phyloP scores from a whole-genome alignment of 2,888 invertebrate genomes.

The Abscondita cerata region DNA sequence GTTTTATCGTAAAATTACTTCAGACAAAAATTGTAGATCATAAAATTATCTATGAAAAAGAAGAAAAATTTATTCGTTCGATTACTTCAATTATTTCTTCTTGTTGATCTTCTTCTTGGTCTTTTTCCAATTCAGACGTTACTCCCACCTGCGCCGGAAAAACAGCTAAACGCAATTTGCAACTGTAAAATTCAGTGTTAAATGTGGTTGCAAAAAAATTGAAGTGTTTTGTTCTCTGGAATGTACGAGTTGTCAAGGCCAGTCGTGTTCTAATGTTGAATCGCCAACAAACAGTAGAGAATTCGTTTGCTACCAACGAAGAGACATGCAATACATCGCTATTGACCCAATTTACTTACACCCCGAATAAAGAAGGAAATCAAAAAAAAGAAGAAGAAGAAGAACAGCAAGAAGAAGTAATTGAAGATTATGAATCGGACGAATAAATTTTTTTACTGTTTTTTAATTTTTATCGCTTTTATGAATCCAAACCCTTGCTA shows the following conservation, averaged over 20 bases:
- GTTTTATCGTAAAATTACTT: too few species aligned
- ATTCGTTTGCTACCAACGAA: neutral
- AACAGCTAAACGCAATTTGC: too few species aligned
- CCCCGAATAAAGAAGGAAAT: conserved; percentile 19
- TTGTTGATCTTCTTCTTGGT: too few species aligned
- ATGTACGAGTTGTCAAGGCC: conserved; percentile 43
- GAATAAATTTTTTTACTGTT: too few species aligned
- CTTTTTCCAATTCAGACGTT: too few species aligned
- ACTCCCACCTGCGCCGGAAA: too few species aligned
- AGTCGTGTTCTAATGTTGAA: conserved; percentile 40
- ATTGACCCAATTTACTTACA: conserved; percentile 15
- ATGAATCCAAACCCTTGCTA: too few species aligned
- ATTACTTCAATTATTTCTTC: too few species aligned
- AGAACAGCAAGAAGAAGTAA: neutral
- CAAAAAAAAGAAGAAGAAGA: conserved; percentile 8
- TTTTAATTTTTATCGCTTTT: too few species aligned
- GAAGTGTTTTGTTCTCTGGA: conserved; percentile 42
- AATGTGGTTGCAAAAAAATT: conserved; percentile 44
- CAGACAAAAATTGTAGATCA: too few species aligned
- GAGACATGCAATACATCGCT: neutral
- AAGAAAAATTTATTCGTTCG: too few species aligned
- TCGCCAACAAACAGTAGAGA: conserved; percentile 35
- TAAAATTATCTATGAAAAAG: too few species aligned
- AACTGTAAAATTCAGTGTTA: conserved; percentile 43
- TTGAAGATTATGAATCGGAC: conserved; percentile 13